Evolutionary conservation across 2,113 vertebrate genomes (phyloP), one percentile per base, ranked within the genome.

Genomic region (Onychorhynchus coronatus): DNA sequence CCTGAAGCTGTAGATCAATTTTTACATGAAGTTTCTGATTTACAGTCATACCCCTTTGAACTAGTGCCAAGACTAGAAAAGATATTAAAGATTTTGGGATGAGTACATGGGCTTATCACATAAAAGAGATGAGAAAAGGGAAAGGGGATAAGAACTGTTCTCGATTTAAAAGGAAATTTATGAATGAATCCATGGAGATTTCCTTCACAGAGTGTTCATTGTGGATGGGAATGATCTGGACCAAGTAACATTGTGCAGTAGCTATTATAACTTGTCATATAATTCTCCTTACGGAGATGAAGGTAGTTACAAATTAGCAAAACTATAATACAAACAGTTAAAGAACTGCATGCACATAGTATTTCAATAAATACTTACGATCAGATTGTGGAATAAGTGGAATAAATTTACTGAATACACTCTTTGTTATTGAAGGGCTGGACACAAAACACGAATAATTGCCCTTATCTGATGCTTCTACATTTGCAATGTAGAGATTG

Each of bases 321-420:
- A 92, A 83, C 41, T 30, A 80, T 55, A 85, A 88, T 19, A 52
- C 10, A 84, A 86, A 58, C 25, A 88, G 61, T 44, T n/a, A 58
- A 39, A 89, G 89, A 37, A 61, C 4, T 52, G 23, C 16, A 58
- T 2, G 2, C 22, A 47, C 5, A 35, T 15, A 81, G 8, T 27
- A 72, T 31, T 91, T 82, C 27, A 62, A 62, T 20, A 92, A 80
- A 77, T 95, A 98, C 99, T 99, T 97, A 99, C 99, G 98, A 89
- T 99, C 99, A 1, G 98, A 87, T 89, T 98, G 97, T 3, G 99
- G 99, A 89, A 99, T 98, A 71, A 99, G 98, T 11, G 99, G 98
- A 81, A 99, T 99, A 96, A 99, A 99, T 98, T 99, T 99, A 98
- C 99, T 99, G 98, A 99, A 99, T 25, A 99, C 99, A 23, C 99